Conservation (phyloP, 2,113 vertebrate species). For the Coreoperca whiteheadi region DNA sequence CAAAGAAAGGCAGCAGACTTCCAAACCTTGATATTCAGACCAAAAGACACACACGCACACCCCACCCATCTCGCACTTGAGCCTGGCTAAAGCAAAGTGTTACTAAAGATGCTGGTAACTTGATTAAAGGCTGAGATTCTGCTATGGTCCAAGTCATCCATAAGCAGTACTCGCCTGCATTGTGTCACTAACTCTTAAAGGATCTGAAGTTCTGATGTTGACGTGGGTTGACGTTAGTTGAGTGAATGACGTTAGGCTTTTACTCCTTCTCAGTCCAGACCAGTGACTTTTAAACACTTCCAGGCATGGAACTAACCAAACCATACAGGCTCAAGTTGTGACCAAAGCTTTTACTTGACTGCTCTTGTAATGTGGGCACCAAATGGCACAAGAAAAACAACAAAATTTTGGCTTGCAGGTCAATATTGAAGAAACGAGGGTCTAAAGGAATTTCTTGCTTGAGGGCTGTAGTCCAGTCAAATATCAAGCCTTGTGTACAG, state of each 20-base stretch:
- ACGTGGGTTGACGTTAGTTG: too few relatives aligned
- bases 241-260: too few relatives aligned
- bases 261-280: too few relatives aligned
- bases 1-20: conserved; percentile 29
- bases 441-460: not conserved
- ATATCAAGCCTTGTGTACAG: not conserved
- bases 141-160: not conserved
- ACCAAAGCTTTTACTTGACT: not conserved
- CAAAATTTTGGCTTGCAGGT: not conserved
- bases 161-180: not conserved
- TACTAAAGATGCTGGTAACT: not conserved
- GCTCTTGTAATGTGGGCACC: not conserved
- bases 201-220: too few relatives aligned
- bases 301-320: not conserved
- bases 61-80: not conserved
- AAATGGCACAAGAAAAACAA: not conserved
- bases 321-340: not conserved
- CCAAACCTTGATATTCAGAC: conserved; percentile 1
- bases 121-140: not conserved
- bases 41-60: too few relatives aligned
- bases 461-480: not conserved
- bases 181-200: not conserved
- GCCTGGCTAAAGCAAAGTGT: not conserved
- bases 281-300: not conserved
- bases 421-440: not conserved